Evolutionary conservation across 2,888 invertebrate species (phyloP), one percentile per base, ranked within the genome.

Genomic region (Athrips mouffetella): DNA sequence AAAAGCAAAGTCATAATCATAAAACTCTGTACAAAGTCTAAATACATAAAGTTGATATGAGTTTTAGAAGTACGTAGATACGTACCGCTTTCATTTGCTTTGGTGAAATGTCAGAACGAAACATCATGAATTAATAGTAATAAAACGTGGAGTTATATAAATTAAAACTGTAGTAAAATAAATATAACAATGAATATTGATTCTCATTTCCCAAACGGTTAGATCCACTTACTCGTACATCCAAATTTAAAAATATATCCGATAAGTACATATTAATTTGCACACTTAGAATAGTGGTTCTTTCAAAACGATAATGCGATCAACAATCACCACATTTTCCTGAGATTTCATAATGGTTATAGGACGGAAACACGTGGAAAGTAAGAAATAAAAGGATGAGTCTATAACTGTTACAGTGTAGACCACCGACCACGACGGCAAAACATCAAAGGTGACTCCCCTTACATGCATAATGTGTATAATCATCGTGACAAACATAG

Each of bases 391-490:
- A 81, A 82, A 80, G 72, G 74, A 71, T 65, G 70, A 73, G 69
- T 67, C 70, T 66, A 65, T 70, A 70, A 66, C 37, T 21, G 37
- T 37, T 35, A 37, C 21, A 37, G 67, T 70, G 65, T 59, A 63
- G 87, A 85, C 86, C 86, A 87, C 85, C 86, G 79, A 73, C 75
- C 66, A 66, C 66, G 80, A 61, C 77, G 76, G 80, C 58, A 53
- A 55, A 40, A 81, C 81, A 67, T 87, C 86, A 87, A 87, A 87
- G 81, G 67, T 63, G 58, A 54, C 55, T 53, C 50, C 62, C 54
- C 55, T 48, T 47, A 52, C 66, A 61, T 25, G 35, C 35, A 45
- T 65, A 63, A 37, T 37, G 64, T 67, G 71, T 73, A 72, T 76
- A 82, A 81, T 77, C 71, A 73, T 71, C 71, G 74, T 76, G 75